Evolutionary conservation across 2,797 vertebrate genomes (phyloP).

Genomic region (Cottoperca gobio): DNA sequence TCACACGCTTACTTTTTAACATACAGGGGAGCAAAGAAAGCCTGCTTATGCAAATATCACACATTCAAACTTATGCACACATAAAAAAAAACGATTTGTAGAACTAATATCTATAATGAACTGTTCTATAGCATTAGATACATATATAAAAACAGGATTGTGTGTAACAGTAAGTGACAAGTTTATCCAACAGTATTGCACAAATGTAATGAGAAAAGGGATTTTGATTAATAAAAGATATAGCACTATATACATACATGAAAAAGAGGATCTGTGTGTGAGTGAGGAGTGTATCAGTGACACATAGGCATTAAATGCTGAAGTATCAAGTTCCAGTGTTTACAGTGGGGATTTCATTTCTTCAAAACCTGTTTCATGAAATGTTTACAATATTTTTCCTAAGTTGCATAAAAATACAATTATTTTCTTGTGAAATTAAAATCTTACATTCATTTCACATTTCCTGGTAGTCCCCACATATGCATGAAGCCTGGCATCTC

Average conservation of each 20-base stretch:
- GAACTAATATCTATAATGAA: background rate
- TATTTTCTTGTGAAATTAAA: background rate
- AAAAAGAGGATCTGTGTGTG: no score
- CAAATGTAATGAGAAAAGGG: no score
- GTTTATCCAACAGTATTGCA: no score
- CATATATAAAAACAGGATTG: no score
- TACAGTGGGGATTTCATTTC: background rate
- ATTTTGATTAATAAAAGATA: no score
- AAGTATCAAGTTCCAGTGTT: background rate
- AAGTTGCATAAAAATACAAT: background rate
- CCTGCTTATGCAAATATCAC: background rate
- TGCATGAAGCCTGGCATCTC: conserved; percentile 18
- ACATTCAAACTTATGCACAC: background rate
- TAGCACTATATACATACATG: no score
- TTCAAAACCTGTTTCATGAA: background rate
- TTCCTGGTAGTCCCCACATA: background rate
- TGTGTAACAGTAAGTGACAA: no score
- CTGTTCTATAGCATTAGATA: background rate
- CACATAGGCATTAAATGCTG: background rate
- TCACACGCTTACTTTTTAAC: background rate
- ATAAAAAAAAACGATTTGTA: background rate
- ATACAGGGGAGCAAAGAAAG: background rate
- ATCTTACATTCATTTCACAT: background rate
- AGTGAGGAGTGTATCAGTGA: background rate
- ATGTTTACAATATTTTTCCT: background rate